Conservation (phyloP, 2,797 vertebrate genomes). For the Salmo trutta region DNA sequence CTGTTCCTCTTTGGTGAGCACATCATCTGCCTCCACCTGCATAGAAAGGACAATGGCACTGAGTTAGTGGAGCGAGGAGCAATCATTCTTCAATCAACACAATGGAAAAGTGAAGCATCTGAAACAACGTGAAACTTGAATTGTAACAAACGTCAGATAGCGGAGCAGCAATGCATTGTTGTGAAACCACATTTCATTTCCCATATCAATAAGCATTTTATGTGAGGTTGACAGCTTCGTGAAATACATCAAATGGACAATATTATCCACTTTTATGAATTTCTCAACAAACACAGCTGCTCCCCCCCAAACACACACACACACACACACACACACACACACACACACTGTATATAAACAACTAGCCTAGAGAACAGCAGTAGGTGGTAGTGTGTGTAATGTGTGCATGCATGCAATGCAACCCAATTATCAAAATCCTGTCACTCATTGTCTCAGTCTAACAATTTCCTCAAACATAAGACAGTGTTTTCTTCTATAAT, state of each 20-base stretch:
- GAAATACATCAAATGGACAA: not conserved
- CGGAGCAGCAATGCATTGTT: not conserved
- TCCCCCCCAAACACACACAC: too few species aligned
- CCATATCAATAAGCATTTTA: not conserved
- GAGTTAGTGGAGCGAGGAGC: not conserved
- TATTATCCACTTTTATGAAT: too few species aligned
- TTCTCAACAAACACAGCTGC: too few species aligned
- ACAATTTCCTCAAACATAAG: not conserved
- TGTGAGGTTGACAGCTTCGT: not conserved
- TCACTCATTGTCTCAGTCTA: not conserved
- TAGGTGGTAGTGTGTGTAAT: not conserved
- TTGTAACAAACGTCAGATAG: not conserved
- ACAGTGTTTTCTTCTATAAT: not conserved
- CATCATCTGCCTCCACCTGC: constrained; percentile 91
- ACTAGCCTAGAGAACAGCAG: not conserved
- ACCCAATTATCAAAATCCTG: not conserved
- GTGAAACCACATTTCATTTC: not conserved
- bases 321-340: not conserved
- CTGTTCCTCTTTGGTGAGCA: constrained; percentile 96
- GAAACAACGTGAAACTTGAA: not conserved
- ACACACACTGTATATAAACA: not conserved
- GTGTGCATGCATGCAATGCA: not conserved
- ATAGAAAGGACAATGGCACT: constrained; percentile 10
- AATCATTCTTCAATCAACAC: too few species aligned
- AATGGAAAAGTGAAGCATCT: too few species aligned